Base-by-base conservation (phyloP, 2,113 vertebrate species). In the Bos taurus region DNA sequence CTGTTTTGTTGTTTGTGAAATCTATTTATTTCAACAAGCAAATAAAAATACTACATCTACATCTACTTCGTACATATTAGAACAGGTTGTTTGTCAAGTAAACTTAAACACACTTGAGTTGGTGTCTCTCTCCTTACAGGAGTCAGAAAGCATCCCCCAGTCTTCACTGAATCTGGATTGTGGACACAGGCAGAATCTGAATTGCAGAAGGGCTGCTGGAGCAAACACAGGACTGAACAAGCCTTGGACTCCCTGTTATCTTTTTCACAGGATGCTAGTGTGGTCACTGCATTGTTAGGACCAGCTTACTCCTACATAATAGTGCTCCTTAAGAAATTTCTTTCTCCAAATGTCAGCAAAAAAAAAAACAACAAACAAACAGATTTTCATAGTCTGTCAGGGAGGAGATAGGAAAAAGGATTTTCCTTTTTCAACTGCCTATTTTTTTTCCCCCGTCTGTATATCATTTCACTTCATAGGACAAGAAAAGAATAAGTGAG, bases 401-500 rank as follows among this genome's bases (percentile, higher is more conserved):
- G 36, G 62, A 96, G 19, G 33, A 94, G 33, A 78, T 7, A 77
- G 54, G 19, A 78, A 46, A 50, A 90, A 90, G 30, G 1, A 30
- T 64, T 81, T 90, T 59, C 21, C 48, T 83, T 50, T 90, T 40
- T 56, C n/a, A 77, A 56, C 23, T 60, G 48, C 7, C 15, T 87
- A 30, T 80, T 81, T 95, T 88, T 78, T 89, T 81, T 46, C 6
- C 59, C 48, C 77, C 5, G 9, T 48, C 33, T 74, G 7, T 62
- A 36, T 36, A 57, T 90, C 85, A 97, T 95, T 97, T 95, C 25
- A 62, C 46, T 86, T 96, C 64, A 92, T 9, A 95, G 52, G 84
- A 94, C 59, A 90, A 80, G 92, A 93, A 97, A 97, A 74, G 50
- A 94, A 56, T 60, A 94, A 96, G 89, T 90, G 78, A 94, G 90